Evolutionary conservation across 2,113 vertebrate genomes (phyloP).

Genomic region (Peucedramus taeniatus): DNA sequence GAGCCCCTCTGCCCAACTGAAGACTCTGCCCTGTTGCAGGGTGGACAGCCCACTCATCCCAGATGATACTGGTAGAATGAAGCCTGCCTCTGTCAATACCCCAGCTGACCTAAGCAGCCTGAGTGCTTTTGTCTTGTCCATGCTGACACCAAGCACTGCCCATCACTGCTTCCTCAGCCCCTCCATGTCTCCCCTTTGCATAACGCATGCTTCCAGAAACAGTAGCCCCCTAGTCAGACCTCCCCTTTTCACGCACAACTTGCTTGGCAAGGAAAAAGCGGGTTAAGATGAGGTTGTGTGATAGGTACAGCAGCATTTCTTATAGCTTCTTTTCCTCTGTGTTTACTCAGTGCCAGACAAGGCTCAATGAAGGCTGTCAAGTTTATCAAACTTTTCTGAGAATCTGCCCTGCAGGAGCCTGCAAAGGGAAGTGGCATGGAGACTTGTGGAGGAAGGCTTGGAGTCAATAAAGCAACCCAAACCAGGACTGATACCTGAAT

Average conservation of each 20-base stretch:
- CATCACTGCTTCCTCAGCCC: neutral
- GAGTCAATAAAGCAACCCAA: neutral
- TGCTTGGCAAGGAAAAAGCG: neutral
- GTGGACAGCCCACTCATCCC: neutral
- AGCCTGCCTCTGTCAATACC: neutral
- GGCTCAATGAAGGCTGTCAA: neutral
- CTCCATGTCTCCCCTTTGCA: neutral
- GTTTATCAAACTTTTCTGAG: neutral
- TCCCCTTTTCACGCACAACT: neutral
- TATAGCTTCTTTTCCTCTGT: neutral
- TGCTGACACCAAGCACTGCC: neutral
- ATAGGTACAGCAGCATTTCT: neutral
- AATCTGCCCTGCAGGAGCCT: neutral
- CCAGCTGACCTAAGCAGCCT: neutral
- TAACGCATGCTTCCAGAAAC: fast-evolving
- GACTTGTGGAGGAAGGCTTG: neutral
- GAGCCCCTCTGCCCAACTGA: neutral
- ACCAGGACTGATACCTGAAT: neutral
- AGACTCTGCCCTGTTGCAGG: neutral
- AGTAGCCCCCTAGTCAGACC: neutral
- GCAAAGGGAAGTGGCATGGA: neutral
- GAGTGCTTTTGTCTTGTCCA: neutral
- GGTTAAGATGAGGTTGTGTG: neutral
- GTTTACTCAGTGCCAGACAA: neutral
- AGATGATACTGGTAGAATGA: neutral